Percentiles rank a stretch among this genome's conserved stretches.
Evolutionary conservation across 2,888 invertebrate genomes (phyloP).

Genomic region (Sipha maydis): DNA sequence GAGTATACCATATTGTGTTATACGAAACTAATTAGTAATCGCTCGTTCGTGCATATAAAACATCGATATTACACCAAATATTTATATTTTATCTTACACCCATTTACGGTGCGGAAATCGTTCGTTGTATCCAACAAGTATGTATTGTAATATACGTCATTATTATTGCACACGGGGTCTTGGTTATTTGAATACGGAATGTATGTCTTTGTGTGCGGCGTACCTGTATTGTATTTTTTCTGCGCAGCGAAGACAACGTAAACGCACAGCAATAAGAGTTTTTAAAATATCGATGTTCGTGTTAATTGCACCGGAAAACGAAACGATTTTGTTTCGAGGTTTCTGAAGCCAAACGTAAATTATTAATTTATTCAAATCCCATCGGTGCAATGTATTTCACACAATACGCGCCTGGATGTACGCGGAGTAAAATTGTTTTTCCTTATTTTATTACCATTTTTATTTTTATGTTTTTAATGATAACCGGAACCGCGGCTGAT

Average conservation of each 20-base stretch:
- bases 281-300: constrained; percentile 2
- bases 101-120: too few species aligned
- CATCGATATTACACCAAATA: too few species aligned
- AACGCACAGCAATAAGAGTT: not conserved
- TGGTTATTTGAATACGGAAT: not conserved
- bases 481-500: constrained; percentile 55
- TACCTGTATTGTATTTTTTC: not conserved
- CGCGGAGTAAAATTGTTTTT: not conserved
- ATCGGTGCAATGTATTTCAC: not conserved
- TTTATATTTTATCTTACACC: too few species aligned
- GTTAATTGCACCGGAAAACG: constrained; percentile 49
- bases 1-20: too few species aligned
- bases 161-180: not conserved
- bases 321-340: constrained; percentile 36
- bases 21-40: too few species aligned
- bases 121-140: too few species aligned
- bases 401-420: too few species aligned
- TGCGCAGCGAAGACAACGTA: not conserved
- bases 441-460: constrained; percentile 42
- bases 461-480: constrained; percentile 32
- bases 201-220: not conserved
- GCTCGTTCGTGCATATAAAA: too few species aligned
- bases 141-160: not conserved
- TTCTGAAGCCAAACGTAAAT: constrained; percentile 43
- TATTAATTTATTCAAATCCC: constrained; percentile 35